Evolutionary conservation across 2,888 invertebrate species (phyloP).

Genomic region (Apamea monoglypha): DNA sequence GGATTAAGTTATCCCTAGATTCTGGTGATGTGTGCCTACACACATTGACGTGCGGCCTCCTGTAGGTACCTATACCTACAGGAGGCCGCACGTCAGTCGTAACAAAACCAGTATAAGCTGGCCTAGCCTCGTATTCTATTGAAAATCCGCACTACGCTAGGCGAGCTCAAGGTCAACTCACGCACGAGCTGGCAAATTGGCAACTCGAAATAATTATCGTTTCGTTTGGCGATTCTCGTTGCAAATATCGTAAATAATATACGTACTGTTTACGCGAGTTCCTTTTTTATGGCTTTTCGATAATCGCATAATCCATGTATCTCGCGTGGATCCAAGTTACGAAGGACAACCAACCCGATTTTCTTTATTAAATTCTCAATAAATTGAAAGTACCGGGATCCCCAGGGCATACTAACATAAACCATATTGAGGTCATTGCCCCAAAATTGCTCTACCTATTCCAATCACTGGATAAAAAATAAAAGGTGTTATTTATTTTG

Average conservation of each 20-base stretch:
- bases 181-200: not conserved
- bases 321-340: too few species aligned
- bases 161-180: too few species aligned
- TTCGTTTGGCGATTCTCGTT: not conserved
- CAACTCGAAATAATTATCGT: not conserved
- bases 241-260: not conserved
- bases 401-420: not conserved
- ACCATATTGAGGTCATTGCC: not conserved
- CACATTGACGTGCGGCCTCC: too few species aligned
- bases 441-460: not conserved
- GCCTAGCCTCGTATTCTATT: too few species aligned
- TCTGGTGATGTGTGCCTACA: too few species aligned
- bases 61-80: too few species aligned
- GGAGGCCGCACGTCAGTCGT: too few species aligned
- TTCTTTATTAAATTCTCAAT: not conserved
- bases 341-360: not conserved
- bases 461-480: not conserved
- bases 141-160: too few species aligned
- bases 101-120: too few species aligned
- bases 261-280: too few species aligned
- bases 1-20: too few species aligned
- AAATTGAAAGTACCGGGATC: not conserved
- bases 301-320: not conserved
- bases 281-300: not conserved
- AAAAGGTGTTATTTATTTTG: conserved; percentile 63